Evolutionary conservation across 2,888 invertebrate genomes (phyloP).

Genomic region (Nebria salina): DNA sequence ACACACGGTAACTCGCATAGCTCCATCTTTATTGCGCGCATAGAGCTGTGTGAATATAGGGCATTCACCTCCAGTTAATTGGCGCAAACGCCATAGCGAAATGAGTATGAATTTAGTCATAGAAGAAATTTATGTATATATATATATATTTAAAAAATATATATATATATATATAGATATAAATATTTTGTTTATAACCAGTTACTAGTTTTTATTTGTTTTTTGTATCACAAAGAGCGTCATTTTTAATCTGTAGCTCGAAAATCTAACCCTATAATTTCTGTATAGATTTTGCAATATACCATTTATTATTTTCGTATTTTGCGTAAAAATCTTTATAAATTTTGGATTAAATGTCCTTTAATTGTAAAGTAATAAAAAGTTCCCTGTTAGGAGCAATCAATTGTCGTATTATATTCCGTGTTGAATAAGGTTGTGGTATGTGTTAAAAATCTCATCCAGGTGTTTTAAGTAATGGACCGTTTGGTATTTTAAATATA

Average conservation of each 20-base stretch:
- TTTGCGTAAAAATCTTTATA: too few species aligned
- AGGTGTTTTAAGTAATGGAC: neutral
- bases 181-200: neutral
- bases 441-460: neutral
- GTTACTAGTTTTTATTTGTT: neutral
- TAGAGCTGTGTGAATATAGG: neutral
- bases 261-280: too few species aligned
- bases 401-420: neutral
- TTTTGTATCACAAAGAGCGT: neutral
- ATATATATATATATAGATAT: neutral
- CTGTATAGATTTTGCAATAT: too few species aligned
- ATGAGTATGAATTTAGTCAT: neutral
- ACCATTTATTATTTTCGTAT: too few species aligned
- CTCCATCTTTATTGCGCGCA: neutral
- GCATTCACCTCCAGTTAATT: neutral
- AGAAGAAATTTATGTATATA: neutral
- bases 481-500: neutral
- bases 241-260: too few species aligned
- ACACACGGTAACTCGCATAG: neutral
- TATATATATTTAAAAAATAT: neutral
- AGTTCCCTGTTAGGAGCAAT: too few species aligned
- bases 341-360: too few species aligned
- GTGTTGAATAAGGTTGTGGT: neutral
- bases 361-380: too few species aligned
- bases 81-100: conserved; percentile 1